Base-by-base conservation (phyloP, 1,140 invertebrate genomes). In the Trachelipus rathkii region DNA sequence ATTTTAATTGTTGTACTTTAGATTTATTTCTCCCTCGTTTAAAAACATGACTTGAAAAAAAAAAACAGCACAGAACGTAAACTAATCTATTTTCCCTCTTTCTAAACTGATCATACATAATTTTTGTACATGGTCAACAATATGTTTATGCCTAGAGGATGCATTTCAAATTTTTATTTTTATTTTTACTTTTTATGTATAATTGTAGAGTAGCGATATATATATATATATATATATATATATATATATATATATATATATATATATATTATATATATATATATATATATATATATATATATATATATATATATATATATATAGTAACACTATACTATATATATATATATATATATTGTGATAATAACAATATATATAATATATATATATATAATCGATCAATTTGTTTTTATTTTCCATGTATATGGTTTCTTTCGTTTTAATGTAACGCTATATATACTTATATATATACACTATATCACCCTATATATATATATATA, bases 231-330 rank as follows among this genome's bases (percentile, higher is more conserved):
- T 43, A 15, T 43, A 44, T 15, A 43, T 71, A 44, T 71, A 71
- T 71, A 71, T 15, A 68, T 0, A 44, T 43, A 44, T 13, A 71
- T 71, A 71, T 43, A 21, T 71, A 43, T 71, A 44, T 71, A 71
- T 71, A 44, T 71, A 44, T 71, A 44, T 71, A 71, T 43, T 33
- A 33, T 33, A 33, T 23, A 71, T 43, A 33, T 43, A 15, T 44
- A 71, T 71, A 71, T 46, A 75, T 70, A 75, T 70, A 33, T 69
- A 75, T 72, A 70, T 70, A 24, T 70, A 70, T 70, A 24, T 70
- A 70, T 24, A 70, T 21, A 70, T 24, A 53, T 77, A 43, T 68
- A 73, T 13, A 67, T 23, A 46, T 77, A 19, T 66, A 43, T 77
- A 23, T 21, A 72, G 15, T 72, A n/a, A n/a, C n/a, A n/a, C n/a